Evolutionary conservation across 2,113 vertebrate species (phyloP).

Genomic region (Argyrosomus japonicus): DNA sequence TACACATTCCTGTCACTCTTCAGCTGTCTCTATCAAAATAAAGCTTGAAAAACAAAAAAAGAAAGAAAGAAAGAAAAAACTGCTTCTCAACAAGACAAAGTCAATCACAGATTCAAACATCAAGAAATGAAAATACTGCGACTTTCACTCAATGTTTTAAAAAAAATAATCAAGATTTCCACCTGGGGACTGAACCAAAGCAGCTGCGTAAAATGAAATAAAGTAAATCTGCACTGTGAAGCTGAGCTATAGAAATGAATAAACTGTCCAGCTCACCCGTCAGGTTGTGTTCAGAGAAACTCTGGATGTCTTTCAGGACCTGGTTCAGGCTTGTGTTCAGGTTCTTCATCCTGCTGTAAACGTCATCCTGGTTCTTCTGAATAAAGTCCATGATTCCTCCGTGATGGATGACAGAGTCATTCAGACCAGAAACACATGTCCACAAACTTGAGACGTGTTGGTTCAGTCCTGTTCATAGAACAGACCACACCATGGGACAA

Average conservation of each 20-base stretch:
- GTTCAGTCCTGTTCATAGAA: constrained; percentile 81
- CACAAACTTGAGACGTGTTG: constrained; percentile 90
- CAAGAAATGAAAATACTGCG: no score
- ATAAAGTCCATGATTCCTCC: constrained; percentile 85
- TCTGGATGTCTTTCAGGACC: constrained; percentile 81
- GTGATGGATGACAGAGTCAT: constrained; percentile 84
- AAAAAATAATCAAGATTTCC: neutral
- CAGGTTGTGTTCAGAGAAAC: constrained; percentile 72
- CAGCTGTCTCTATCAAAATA: no score
- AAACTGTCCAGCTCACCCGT: constrained; percentile 70
- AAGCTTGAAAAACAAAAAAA: no score
- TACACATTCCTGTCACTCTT: no score
- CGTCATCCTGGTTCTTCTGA: constrained; percentile 81
- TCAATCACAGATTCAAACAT: no score
- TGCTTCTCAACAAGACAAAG: no score
- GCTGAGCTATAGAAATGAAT: neutral
- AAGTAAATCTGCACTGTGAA: neutral
- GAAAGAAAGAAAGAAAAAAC: no score
- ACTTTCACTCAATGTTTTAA: no score
- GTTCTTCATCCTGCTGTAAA: constrained; percentile 84
- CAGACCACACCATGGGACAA: no score
- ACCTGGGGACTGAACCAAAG: neutral
- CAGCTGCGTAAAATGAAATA: neutral
- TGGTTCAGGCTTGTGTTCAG: constrained; percentile 88
- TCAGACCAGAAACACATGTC: constrained; percentile 88